Evolutionary conservation across 2,113 vertebrate species (phyloP), one percentile per base, ranked within the genome.

Genomic region (Plecotus auritus): DNA sequence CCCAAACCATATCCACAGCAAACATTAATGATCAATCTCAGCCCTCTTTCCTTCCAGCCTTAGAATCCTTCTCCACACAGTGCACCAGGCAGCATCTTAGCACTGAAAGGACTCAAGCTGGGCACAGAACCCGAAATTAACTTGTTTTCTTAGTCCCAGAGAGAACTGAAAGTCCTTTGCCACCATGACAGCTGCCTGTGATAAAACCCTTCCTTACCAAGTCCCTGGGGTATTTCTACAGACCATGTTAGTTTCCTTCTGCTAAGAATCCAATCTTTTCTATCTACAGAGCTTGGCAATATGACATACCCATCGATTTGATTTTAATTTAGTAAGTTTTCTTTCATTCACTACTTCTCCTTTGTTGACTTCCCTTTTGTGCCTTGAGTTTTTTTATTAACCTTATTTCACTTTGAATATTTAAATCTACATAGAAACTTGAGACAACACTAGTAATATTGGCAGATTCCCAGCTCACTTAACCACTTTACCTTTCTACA

Each of bases 371-470:
- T 16, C n/a, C 7, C 28, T 77, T 66, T 56, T 91, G 59, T 70
- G 66, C 17, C 17, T 54, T 42, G 2, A 47, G 16, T 54, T 47
- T 92, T 92, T 18, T 45, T 61, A 59, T 92, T 51, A 54, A 77
- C 4, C 28, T 16, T 80, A 35, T 78, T 95, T 84, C 67, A 80
- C 22, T 77, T 22, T 59, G 37, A 90, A 59, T 88, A 51, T n/a
- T 88, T 96, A 86, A 85, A 72, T 64, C 56, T 80, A 37, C 6
- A 16, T 70, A 78, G 82, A 77, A 72, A 95, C 30, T 84, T 88
- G 23, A 26, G 85, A 35, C 76, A 78, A 74, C 5, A 30, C 6
- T 74, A 74, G 47, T 45, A 42, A 23, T 74, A 67, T 3, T 30
- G 85, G 45, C 20, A 74, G n/a, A 70, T 4, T 67, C n/a, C 56